Percentiles rank a stretch among this genome's conserved stretches.
Conservation (phyloP, 2,113 vertebrate genomes). For the Synodontis membranacea region DNA sequence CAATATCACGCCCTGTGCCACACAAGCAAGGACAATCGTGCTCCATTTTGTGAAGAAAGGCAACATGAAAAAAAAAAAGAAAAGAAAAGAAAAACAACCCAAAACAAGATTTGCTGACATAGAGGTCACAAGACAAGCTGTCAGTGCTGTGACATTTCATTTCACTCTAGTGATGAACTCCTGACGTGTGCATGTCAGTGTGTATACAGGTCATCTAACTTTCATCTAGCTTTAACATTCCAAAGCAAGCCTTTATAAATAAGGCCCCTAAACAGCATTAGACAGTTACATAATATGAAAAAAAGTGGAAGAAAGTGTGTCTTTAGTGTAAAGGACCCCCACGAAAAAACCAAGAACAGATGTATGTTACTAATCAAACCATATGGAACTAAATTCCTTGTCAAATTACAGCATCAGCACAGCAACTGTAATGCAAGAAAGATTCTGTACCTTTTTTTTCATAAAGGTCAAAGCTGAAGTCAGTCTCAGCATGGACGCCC, state of each 20-base stretch:
- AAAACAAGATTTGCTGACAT: not conserved
- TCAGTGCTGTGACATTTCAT: conserved; percentile 41
- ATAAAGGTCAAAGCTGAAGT: conserved; percentile 89
- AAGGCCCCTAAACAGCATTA: not conserved
- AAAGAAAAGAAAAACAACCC: not conserved
- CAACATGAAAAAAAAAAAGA: not conserved
- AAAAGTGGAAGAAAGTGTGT: not conserved
- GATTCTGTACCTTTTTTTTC: conserved; percentile 89
- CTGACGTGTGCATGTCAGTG: not conserved
- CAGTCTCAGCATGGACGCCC: conserved; percentile 80
- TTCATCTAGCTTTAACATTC: conserved; percentile 2
- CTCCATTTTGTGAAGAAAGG: not conserved
- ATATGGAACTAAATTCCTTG: conserved; percentile 25
- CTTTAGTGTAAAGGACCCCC: conserved; percentile 3
- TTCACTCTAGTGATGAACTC: conserved; percentile 13
- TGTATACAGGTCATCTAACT: conserved; percentile 20
- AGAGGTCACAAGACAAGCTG: conserved; percentile 20
- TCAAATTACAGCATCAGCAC: not conserved
- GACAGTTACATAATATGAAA: not conserved
- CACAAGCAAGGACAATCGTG: not conserved
- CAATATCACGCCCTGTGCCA: not conserved
- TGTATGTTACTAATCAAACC: conserved; percentile 36
- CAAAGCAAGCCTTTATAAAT: not conserved
- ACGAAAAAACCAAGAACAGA: conserved; percentile 17
- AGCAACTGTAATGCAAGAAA: conserved; percentile 4